phyloP scores from a whole-genome alignment of 2,888 invertebrate genomes.

The Eumacrocentrus americanus region DNA sequence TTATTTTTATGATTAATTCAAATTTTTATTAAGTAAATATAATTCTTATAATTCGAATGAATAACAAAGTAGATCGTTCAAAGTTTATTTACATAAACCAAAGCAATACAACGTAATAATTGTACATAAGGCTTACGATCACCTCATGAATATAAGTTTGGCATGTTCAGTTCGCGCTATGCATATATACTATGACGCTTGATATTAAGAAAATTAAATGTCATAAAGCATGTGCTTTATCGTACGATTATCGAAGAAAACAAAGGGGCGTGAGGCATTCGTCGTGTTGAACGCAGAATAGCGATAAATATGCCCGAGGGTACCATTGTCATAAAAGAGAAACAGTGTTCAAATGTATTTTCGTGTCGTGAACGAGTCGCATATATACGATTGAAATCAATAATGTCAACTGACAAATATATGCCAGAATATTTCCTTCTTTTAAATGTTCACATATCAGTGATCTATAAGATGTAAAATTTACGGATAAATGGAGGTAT shows the following conservation, averaged over 20 bases:
- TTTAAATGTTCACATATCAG: conserved; percentile 50
- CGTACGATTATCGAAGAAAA: neutral
- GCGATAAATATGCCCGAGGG: conserved; percentile 25
- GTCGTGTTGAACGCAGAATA: neutral
- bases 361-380: neutral
- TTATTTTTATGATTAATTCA: neutral
- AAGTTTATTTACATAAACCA: conserved; percentile 46
- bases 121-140: conserved; percentile 37
- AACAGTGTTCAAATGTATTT: neutral
- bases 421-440: neutral
- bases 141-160: conserved; percentile 30
- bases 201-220: neutral
- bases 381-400: neutral
- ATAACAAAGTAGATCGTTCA: conserved; percentile 32
- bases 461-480: conserved; percentile 50
- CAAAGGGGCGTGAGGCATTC: conserved; percentile 22
- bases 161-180: no score
- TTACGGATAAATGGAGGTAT: conserved; percentile 28
- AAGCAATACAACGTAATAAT: conserved; percentile 52
- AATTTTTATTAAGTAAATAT: neutral
- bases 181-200: conserved; percentile 1
- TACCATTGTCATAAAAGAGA: conserved; percentile 3
- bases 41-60: neutral
- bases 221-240: neutral
- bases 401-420: neutral